Evolutionary conservation across 2,113 vertebrate genomes (phyloP), one percentile per base, ranked within the genome.

Genomic region (Acrocephalus arundinaceus): DNA sequence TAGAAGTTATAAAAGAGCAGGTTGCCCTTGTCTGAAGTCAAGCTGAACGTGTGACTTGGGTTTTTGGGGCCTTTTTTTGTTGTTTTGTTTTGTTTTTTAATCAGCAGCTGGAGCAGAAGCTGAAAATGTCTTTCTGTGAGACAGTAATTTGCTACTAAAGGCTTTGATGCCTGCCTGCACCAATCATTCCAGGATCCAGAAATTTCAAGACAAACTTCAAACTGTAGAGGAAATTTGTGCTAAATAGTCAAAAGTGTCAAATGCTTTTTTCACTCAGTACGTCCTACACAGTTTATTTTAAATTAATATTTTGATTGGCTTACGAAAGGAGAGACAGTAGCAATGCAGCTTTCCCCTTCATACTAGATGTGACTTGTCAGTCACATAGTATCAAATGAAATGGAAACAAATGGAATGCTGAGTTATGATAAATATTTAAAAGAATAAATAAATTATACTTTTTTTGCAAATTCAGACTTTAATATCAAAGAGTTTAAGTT

Each of bases 81-180:
- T 70, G 45, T 31, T 82, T 71, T 28, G 14, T 41, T 82, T 80
- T 59, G 74, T 46, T 94, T 96, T 97, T 98, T 89, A 97, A 97
- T 98, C 96, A 97, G 98, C 98, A 98, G 97, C 97, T 97, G 98
- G 97, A 98, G 96, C 97, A 98, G 97, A 98, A 98, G 97, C 97
- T 98, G 98, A 98, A 98, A 98, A 98, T 98, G 93, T 98, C 98
- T 98, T 98, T 98, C 98, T 98, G 97, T 98, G 98, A 98, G 97
- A 98, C 97, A 98, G 97, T 98, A 98, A 98, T 98, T 98, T 98
- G 98, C 98, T 98, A 98, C 98, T 98, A 97, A 97, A 97, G 97
- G 94, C 98, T 98, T 97, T 97, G 93, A 96, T 93, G 98, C 97
- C 98, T 98, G 96, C 96, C 92, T 96, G 97, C 98, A 98, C 98